phyloP scores from a whole-genome alignment of 2,797 vertebrate species.

The Anolis apletophallus region DNA sequence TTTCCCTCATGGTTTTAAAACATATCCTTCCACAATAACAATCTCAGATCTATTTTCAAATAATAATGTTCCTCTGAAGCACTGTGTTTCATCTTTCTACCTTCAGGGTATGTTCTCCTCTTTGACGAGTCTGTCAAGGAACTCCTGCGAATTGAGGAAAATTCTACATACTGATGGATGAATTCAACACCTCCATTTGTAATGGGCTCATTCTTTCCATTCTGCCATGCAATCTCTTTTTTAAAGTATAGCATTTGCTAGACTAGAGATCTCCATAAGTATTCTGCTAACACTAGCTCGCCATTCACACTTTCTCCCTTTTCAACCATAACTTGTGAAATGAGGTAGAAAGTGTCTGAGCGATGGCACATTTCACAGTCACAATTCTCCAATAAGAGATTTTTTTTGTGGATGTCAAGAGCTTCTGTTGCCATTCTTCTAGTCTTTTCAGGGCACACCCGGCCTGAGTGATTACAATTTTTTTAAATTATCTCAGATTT shows the following conservation, averaged over 20 bases:
- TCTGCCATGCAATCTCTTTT: too few species aligned
- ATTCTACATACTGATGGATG: not conserved
- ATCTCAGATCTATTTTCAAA: slow-evolving; percentile 11
- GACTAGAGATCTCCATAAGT: not conserved
- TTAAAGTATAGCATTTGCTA: not conserved
- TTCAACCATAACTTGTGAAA: not conserved
- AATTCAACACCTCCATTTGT: not conserved
- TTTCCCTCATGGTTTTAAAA: slow-evolving; percentile 42
- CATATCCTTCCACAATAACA: slow-evolving; percentile 11
- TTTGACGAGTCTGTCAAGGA: not conserved
- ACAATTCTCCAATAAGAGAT: too few species aligned
- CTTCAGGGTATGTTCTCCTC: not conserved
- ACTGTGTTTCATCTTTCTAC: not conserved
- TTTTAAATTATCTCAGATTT: too few species aligned
- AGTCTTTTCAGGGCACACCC: too few species aligned
- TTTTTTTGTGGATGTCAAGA: not conserved
- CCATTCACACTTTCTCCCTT: not conserved
- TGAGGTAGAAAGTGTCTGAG: not conserved
- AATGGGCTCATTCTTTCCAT: not conserved
- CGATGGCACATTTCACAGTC: not conserved
- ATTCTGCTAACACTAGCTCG: not conserved
- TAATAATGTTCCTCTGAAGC: not conserved
- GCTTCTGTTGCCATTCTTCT: not conserved
- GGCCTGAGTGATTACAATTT: too few species aligned
- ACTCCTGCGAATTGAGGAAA: not conserved